Percentiles rank a stretch among this genome's conserved stretches.
Conservation (phyloP, 2,113 vertebrate species). For the Eupsittula cactorum region DNA sequence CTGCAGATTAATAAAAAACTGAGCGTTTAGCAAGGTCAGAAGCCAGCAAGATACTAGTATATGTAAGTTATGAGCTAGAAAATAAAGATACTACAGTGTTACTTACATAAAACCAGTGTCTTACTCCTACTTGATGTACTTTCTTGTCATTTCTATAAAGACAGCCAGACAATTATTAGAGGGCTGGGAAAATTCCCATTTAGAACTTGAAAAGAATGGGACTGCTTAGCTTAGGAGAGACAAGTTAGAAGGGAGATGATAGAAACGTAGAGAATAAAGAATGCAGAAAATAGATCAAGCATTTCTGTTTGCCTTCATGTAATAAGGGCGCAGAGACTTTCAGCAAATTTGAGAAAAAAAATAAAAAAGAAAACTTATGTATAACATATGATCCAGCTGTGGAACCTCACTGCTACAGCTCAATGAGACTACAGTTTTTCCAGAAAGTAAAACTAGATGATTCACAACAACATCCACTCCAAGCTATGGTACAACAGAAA, state of each 20-base stretch:
- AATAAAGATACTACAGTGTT: not conserved
- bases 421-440: not conserved
- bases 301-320: not conserved
- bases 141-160: not conserved
- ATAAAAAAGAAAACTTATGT: not conserved
- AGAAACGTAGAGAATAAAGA: not conserved
- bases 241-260: not conserved
- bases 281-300: not conserved
- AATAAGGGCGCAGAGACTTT: not conserved
- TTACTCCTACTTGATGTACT: not conserved
- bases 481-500: not conserved
- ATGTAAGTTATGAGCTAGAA: not conserved
- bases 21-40: not conserved
- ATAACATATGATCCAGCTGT: not conserved
- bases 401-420: not conserved
- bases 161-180: not conserved
- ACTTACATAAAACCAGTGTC: not conserved
- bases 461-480: not conserved
- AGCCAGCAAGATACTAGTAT: not conserved
- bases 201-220: not conserved
- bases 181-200: not conserved
- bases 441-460: not conserved
- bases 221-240: not conserved
- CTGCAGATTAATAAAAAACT: not conserved
- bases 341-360: not conserved